These are phyloP conservation scores for Platanista minor DNA, from an alignment of 2,113 vertebrate genomes.

Conservation along the genomic window DNA sequence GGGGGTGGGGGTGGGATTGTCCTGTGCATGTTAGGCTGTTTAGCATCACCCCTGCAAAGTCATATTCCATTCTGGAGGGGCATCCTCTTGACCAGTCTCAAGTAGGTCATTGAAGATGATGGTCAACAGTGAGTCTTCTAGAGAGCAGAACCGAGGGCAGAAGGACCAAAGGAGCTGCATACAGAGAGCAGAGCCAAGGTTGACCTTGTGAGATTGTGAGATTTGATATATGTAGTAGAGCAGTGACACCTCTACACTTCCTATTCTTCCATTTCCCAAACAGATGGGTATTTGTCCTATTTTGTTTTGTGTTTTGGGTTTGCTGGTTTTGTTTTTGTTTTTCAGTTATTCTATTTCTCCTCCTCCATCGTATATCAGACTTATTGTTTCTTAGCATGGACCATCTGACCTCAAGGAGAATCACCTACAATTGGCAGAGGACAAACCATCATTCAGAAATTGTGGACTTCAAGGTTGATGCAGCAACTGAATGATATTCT, in stretches of 20 bases:
- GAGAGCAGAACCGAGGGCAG: background rate
- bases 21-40: background rate
- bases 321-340: background rate
- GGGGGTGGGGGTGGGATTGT: rapidly evolving
- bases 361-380: background rate
- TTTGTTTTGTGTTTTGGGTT: background rate
- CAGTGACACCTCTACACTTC: background rate
- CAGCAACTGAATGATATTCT: background rate
- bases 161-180: background rate
- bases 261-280: background rate
- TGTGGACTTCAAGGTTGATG: background rate
- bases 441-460: background rate
- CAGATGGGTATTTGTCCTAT: background rate
- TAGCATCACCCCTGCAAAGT: background rate
- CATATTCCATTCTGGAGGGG: background rate
- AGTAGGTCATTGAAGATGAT: background rate
- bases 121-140: background rate
- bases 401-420: background rate
- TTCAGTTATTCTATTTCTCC: background rate
- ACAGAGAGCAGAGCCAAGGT: background rate
- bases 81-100: background rate
- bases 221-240: background rate
- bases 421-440: background rate
- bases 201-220: background rate
- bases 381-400: background rate